phyloP scores from a whole-genome alignment of 2,797 vertebrate species.

The Acanthornis magna region DNA sequence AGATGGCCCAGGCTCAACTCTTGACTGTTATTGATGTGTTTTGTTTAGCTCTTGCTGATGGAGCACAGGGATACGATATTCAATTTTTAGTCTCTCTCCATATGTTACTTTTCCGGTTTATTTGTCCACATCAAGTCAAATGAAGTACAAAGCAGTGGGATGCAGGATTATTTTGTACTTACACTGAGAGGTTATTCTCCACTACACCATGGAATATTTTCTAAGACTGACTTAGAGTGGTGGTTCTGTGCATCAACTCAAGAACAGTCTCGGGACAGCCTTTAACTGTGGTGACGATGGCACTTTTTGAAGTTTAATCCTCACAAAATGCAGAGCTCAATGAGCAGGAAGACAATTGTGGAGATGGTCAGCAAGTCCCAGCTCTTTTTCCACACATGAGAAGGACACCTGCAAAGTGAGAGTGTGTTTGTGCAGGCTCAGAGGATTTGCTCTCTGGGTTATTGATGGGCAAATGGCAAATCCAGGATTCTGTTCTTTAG shows the following conservation, averaged over 20 bases:
- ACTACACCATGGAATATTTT: not conserved
- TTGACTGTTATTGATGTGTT: not conserved
- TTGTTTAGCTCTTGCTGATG: slow-evolving; percentile 40
- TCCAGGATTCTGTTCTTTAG: not conserved
- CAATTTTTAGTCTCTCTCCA: slow-evolving; percentile 58
- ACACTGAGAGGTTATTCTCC: slow-evolving; percentile 22
- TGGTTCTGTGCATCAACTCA: not conserved
- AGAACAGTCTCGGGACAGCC: not conserved
- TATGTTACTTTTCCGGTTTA: slow-evolving; percentile 61
- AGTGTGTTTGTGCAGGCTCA: not conserved
- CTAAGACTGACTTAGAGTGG: not conserved
- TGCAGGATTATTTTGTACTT: slow-evolving; percentile 34
- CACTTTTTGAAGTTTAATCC: not conserved
- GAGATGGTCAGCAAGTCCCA: not conserved
- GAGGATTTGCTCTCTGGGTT: not conserved
- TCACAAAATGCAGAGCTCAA: not conserved
- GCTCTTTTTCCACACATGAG: not conserved
- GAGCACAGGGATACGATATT: slow-evolving; percentile 7
- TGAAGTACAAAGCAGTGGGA: slow-evolving; percentile 7
- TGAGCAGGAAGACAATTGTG: not conserved
- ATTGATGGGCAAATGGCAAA: not conserved
- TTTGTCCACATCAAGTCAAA: slow-evolving; percentile 58
- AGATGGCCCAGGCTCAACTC: slow-evolving; percentile 35
- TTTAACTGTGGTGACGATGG: not conserved
- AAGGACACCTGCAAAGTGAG: not conserved